These are phyloP conservation scores for Aphidius ervi DNA, from an alignment of 1,140 invertebrate genomes.

Conservation along the genomic window DNA sequence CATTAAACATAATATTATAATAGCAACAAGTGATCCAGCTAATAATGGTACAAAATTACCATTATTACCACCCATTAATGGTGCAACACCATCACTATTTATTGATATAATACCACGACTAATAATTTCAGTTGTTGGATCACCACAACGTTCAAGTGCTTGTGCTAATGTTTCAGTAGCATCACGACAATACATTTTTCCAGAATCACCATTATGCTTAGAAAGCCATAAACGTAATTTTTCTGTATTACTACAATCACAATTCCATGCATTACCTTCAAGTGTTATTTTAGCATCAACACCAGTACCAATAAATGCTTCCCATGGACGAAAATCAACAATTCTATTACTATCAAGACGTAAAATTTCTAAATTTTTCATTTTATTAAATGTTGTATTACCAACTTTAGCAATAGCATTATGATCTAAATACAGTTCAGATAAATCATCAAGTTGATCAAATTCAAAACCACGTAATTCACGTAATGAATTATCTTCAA, in stretches of 20 bases:
- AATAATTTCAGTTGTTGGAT: conserved; percentile 46
- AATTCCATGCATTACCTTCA: conserved; percentile 83
- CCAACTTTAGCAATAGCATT: conserved; percentile 81
- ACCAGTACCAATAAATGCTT: conserved; percentile 67
- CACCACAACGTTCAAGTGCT: conserved; percentile 60
- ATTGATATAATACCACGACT: conserved; percentile 34
- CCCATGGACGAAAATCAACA: conserved; percentile 70
- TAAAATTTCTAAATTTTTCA: conserved; percentile 77
- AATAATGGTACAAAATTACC: conserved; percentile 68
- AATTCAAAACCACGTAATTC: conserved; percentile 80
- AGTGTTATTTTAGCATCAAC: conserved; percentile 68
- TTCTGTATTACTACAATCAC: conserved; percentile 79
- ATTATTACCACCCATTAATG: conserved; percentile 54
- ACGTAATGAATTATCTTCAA: conserved; percentile 80
- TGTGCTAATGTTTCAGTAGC: conserved; percentile 57
- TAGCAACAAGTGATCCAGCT: conserved; percentile 68
- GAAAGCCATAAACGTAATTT: conserved; percentile 73
- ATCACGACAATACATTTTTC: conserved; percentile 64
- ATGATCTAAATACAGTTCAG: conserved; percentile 82
- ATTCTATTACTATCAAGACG: conserved; percentile 81
- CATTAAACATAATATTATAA: conserved; percentile 66
- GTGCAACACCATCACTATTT: conserved; percentile 39
- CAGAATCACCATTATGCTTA: conserved; percentile 64
- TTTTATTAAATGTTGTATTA: conserved; percentile 76
- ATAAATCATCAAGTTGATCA: conserved; percentile 71